Evolutionary conservation across 92 coral and sea anemone species (phyloP).

Genomic region (Nematostella vectensis): DNA sequence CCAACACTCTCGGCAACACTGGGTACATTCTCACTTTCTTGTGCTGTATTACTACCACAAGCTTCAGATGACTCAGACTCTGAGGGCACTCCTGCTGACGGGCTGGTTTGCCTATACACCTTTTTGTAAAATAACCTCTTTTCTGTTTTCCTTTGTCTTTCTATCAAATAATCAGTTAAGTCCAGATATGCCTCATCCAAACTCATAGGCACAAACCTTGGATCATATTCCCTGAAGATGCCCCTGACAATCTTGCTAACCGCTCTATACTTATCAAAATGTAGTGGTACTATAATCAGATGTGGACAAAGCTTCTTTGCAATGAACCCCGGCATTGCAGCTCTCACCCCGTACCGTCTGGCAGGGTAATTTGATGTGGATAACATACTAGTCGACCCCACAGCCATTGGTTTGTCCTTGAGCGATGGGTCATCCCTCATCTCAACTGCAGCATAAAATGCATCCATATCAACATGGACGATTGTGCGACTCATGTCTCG

Average conservation of each 20-base stretch:
- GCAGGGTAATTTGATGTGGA: constrained; percentile 95
- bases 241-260: constrained; percentile 71
- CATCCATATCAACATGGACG: constrained; percentile 97
- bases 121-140: constrained; percentile 20
- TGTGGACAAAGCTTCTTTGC: constrained; percentile 93
- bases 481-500: constrained; percentile 88
- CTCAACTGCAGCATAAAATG: constrained; percentile 96
- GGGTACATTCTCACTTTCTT: neutral
- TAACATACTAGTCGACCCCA: constrained; percentile 81
- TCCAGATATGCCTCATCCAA: constrained; percentile 95
- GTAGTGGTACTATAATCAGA: constrained; percentile 62
- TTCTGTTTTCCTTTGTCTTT: constrained; percentile 28
- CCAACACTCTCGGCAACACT: neutral
- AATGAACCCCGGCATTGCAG: constrained; percentile 99
- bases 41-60: neutral
- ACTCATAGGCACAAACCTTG: constrained; percentile 73
- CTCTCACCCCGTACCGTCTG: constrained; percentile 89
- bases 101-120: neutral
- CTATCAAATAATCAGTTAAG: constrained; percentile 67
- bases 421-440: constrained; percentile 75
- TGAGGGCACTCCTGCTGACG: neutral
- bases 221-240: constrained; percentile 72
- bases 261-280: constrained; percentile 71
- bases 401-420: constrained; percentile 94
- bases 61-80: neutral